These are phyloP conservation scores for Lasioglossum lativentre DNA, from an alignment of 2,888 invertebrate genomes.

Conservation along the genomic window DNA sequence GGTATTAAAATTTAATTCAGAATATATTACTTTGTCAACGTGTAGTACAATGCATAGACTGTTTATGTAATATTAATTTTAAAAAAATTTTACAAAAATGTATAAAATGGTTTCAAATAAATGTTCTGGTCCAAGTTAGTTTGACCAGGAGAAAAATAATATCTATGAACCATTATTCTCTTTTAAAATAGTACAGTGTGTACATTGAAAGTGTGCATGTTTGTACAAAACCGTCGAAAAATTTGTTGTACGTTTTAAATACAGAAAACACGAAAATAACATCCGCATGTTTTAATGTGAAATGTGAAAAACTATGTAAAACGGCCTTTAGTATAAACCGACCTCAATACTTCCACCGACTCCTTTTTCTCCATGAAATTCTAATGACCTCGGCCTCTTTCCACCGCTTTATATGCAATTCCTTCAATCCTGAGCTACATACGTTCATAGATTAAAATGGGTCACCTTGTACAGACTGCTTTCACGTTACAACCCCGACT, in stretches of 20 bases:
- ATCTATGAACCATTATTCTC: no score
- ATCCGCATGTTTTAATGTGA: not conserved
- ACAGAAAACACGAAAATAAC: not conserved
- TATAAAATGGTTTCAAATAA: no score
- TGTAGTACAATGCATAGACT: no score
- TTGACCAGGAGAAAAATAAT: no score
- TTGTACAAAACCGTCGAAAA: not conserved
- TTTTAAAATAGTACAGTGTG: not conserved
- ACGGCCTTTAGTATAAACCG: not conserved
- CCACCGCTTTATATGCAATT: constrained; percentile 25
- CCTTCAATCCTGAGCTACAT: constrained; percentile 10
- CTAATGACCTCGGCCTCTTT: constrained; percentile 16
- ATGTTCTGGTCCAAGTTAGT: no score
- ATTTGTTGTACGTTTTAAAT: not conserved
- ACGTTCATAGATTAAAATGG: constrained; percentile 17
- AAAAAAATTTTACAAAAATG: no score
- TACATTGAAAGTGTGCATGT: not conserved
- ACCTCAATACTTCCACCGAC: not conserved
- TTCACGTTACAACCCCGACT: constrained; percentile 6
- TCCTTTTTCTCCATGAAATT: constrained; percentile 3
- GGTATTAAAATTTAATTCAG: no score
- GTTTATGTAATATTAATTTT: not conserved
- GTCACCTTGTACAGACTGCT: not conserved
- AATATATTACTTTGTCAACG: not conserved
- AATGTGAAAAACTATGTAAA: not conserved